Conservation (phyloP, 2,113 vertebrate species). For the Chaetura pelagica region DNA sequence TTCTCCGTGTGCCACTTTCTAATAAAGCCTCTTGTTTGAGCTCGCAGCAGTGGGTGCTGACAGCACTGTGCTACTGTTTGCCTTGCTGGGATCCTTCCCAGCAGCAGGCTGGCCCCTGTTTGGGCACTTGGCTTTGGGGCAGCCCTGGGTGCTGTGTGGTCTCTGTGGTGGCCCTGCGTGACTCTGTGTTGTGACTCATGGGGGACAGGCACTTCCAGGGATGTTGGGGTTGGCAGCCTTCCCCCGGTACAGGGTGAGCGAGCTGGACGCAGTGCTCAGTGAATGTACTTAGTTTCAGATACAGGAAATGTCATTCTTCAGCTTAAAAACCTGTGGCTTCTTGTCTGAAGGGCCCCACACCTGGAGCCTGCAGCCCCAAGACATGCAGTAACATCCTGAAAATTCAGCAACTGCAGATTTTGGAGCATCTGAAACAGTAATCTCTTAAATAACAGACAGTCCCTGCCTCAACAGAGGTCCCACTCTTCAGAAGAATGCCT, state of each 20-base stretch:
- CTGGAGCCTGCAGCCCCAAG: background rate
- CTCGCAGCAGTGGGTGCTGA: background rate
- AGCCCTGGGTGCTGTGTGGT: background rate
- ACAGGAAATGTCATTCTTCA: background rate
- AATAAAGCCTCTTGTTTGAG: background rate
- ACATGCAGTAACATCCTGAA: background rate
- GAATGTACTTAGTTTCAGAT: background rate
- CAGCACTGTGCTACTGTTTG: background rate
- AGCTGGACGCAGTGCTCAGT: background rate
- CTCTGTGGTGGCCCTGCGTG: background rate
- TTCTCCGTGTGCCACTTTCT: background rate
- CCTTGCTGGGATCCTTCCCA: background rate
- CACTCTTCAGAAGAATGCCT: background rate
- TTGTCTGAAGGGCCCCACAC: background rate
- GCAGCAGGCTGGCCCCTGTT: background rate
- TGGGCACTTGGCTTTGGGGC: background rate
- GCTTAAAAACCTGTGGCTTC: background rate
- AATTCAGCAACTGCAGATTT: background rate
- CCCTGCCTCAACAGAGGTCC: background rate
- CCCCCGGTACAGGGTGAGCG: rapidly evolving
- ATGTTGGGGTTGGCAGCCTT: background rate
- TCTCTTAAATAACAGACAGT: background rate
- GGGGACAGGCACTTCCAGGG: background rate
- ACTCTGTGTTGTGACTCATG: background rate
- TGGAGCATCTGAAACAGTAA: background rate